Evolutionary conservation across 2,113 vertebrate genomes (phyloP).

Genomic region (Struthidea cinerea): DNA sequence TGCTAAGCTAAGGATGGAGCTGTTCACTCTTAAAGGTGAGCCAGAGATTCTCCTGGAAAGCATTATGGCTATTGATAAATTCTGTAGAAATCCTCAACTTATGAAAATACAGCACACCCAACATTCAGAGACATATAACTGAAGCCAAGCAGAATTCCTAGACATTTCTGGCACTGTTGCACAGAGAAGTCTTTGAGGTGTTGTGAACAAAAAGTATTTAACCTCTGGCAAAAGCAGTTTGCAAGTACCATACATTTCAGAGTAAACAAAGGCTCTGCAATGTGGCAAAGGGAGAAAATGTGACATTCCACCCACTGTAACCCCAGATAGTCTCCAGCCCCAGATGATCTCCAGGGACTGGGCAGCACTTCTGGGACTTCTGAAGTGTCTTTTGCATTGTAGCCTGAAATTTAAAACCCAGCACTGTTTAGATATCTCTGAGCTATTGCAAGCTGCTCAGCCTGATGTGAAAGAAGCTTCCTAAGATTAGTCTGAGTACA

Average conservation of each 20-base stretch:
- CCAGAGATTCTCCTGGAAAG: constrained; percentile 59
- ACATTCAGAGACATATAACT: background rate
- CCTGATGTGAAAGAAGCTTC: background rate
- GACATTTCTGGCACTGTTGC: background rate
- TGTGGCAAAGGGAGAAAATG: background rate
- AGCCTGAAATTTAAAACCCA: background rate
- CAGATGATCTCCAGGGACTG: background rate
- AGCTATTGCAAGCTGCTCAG: background rate
- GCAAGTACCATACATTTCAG: background rate
- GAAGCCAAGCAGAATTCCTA: constrained; percentile 16
- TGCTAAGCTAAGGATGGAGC: constrained; percentile 9
- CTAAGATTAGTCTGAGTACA: background rate
- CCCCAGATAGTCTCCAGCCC: background rate
- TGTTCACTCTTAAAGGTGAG: background rate
- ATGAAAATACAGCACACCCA: background rate
- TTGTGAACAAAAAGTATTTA: background rate
- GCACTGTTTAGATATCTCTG: background rate
- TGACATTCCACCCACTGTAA: background rate
- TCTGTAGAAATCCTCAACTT: background rate
- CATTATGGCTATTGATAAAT: constrained; percentile 6
- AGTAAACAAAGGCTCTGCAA: background rate
- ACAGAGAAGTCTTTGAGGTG: background rate
- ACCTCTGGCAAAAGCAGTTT: background rate
- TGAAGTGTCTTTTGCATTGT: background rate
- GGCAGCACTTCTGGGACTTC: background rate